Evolutionary conservation across 2,797 vertebrate species (phyloP).

Genomic region (Ateles fusciceps): DNA sequence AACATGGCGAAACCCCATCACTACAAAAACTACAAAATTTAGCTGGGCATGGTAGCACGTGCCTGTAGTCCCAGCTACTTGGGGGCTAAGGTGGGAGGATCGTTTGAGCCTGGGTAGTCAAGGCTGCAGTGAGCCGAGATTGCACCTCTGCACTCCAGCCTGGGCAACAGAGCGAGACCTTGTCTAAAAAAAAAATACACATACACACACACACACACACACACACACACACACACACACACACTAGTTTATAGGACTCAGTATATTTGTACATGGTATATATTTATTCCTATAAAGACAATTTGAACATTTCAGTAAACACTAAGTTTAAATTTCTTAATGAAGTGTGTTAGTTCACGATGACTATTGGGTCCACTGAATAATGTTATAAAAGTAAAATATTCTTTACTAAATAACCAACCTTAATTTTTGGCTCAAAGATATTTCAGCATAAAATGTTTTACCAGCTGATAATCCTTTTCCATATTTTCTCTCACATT

Average conservation of each 20-base stretch:
- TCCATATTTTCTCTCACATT: conserved; percentile 10
- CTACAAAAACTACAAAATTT: not conserved
- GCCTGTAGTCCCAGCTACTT: not conserved
- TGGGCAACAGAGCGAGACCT: not conserved
- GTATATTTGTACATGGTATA: not conserved
- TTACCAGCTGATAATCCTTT: not conserved
- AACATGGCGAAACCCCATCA: not conserved
- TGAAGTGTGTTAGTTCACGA: not conserved
- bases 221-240: not conserved
- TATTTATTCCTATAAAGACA: conserved; percentile 14
- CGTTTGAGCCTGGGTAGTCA: not conserved
- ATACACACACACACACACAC: not conserved
- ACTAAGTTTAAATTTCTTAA: conserved; percentile 34
- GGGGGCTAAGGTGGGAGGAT: not conserved
- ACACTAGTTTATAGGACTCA: conserved; percentile 3
- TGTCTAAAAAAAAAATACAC: not conserved
- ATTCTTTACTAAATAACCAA: conserved; percentile 16
- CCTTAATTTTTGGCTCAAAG: conserved; percentile 14
- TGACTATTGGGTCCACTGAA: not conserved
- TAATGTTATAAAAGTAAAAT: conserved; percentile 42
- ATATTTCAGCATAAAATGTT: conserved; percentile 47
- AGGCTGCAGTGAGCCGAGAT: not conserved
- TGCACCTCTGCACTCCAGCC: not conserved
- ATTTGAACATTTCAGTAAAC: conserved; percentile 1
- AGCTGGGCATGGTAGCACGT: not conserved